phyloP scores from a whole-genome alignment of 2,113 vertebrate genomes.

The Propithecus coquereli region DNA sequence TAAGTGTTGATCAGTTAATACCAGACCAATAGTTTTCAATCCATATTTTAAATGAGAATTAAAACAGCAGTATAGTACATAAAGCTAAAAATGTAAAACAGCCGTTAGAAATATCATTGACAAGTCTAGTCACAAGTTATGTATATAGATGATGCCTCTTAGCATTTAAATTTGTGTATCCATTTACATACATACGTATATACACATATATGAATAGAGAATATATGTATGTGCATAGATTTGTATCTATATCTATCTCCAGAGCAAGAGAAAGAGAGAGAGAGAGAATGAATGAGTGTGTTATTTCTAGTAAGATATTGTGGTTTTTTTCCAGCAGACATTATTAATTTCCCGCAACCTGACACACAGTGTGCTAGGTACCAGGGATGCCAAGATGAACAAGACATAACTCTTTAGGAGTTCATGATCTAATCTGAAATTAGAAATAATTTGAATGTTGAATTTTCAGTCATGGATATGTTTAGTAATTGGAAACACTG shows the following conservation, averaged over 20 bases:
- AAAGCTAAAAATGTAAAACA: conserved; percentile 8
- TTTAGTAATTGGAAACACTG: background rate
- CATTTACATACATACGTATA: background rate
- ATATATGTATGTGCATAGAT: background rate
- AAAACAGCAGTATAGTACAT: background rate
- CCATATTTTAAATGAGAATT: conserved; percentile 3
- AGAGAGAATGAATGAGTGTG: background rate
- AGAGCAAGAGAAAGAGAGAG: no score
- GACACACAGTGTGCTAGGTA: background rate
- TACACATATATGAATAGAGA: background rate
- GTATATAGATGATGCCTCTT: background rate
- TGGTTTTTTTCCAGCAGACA: background rate
- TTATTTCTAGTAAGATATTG: background rate
- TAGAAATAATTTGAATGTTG: background rate
- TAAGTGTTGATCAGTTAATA: no score
- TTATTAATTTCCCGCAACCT: background rate
- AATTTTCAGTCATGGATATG: background rate
- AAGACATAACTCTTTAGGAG: background rate
- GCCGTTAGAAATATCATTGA: background rate
- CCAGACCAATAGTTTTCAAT: background rate
- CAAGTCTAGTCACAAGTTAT: background rate
- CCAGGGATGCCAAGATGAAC: background rate
- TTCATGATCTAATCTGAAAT: background rate
- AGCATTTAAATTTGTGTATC: background rate
- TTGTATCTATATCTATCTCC: background rate